Conservation (phyloP, 2,888 invertebrate genomes). For the Dynastes grantii region DNA sequence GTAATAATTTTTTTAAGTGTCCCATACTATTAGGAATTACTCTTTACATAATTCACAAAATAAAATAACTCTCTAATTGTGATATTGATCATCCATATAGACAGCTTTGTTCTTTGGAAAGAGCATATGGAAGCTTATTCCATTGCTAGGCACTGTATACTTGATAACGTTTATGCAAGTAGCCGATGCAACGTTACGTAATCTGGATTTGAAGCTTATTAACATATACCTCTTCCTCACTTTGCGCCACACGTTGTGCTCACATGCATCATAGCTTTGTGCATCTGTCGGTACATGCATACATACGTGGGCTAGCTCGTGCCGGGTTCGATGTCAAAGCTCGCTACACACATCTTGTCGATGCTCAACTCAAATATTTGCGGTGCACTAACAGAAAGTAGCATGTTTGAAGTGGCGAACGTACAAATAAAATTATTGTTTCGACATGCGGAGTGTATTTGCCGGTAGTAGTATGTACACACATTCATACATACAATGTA, state of each 20-base stretch:
- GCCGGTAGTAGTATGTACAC: conserved; percentile 5
- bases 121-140: too few species aligned
- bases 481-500: neutral
- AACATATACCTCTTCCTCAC: conserved; percentile 1
- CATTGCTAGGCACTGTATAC: too few species aligned
- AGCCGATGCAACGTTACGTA: conserved; percentile 22
- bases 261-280: neutral
- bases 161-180: neutral
- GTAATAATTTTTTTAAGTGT: too few species aligned
- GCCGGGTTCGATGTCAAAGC: conserved; percentile 14
- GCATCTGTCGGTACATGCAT: neutral
- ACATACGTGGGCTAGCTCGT: conserved; percentile 10
- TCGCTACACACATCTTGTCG: neutral
- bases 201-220: neutral
- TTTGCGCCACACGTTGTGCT: neutral
- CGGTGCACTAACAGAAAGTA: conserved; percentile 17
- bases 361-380: conserved; percentile 28
- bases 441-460: conserved; percentile 3
- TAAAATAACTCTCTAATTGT: too few species aligned
- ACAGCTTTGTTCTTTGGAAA: too few species aligned
- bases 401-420: conserved; percentile 13
- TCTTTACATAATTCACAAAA: too few species aligned
- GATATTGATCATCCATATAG: too few species aligned
- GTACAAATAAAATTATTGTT: conserved; percentile 16
- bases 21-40: too few species aligned